Conservation (phyloP, 2,888 invertebrate genomes). For the Aphidoletes aphidimyza region DNA sequence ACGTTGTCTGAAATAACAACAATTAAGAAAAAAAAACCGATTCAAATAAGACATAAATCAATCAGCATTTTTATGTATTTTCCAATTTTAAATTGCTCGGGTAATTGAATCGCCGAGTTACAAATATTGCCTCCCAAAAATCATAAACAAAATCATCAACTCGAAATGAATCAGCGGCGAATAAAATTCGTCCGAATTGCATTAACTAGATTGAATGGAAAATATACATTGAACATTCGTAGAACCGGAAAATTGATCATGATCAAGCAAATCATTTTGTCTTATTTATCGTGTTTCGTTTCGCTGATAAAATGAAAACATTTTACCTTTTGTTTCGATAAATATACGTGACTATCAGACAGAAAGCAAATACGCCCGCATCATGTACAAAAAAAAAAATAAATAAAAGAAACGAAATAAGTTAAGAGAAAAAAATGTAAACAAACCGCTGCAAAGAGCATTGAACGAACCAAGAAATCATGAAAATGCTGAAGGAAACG, state of each 20-base stretch:
- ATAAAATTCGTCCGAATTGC: background rate
- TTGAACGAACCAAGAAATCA: background rate
- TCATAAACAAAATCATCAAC: background rate
- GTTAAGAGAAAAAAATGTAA: too few relatives aligned
- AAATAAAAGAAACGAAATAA: background rate
- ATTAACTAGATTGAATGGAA: too few relatives aligned
- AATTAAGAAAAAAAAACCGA: too few relatives aligned
- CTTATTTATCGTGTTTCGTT: background rate
- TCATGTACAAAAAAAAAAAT: background rate
- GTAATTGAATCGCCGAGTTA: too few relatives aligned
- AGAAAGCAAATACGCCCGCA: background rate
- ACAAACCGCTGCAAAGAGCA: too few relatives aligned
- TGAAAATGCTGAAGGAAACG: background rate
- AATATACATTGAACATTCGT: background rate
- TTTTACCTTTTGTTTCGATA: background rate
- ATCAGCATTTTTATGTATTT: too few relatives aligned
- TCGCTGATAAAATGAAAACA: background rate
- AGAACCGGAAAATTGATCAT: background rate
- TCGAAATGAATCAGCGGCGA: background rate
- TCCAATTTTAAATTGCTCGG: too few relatives aligned
- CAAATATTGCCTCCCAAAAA: too few relatives aligned
- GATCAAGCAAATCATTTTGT: background rate
- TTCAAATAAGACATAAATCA: too few relatives aligned
- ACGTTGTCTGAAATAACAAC: too few relatives aligned
- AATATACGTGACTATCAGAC: conserved; percentile 14